These are phyloP conservation scores for Galerucella nymphaeae DNA, from an alignment of 2,888 invertebrate genomes.

Conservation along the genomic window DNA sequence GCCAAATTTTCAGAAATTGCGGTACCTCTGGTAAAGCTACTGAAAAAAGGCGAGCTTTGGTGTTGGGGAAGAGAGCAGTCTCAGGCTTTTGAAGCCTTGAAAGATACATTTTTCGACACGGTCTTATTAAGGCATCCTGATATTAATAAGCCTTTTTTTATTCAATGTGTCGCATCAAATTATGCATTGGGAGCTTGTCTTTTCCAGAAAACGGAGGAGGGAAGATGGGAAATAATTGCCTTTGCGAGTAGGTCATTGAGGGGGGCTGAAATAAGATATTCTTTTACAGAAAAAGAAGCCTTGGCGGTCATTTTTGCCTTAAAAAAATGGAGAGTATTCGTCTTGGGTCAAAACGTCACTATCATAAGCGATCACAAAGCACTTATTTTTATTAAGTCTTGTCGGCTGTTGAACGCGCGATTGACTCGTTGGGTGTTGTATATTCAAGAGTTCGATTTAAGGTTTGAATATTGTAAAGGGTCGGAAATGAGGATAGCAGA, in stretches of 20 bases:
- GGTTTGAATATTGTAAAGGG: conserved; percentile 22
- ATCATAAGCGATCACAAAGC: conserved; percentile 29
- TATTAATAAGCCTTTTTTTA: conserved; percentile 5
- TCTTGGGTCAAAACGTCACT: conserved; percentile 17
- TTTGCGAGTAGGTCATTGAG: conserved; percentile 19
- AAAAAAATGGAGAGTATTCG: conserved; percentile 26
- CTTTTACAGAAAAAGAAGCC: neutral
- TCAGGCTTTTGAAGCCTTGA: too few relatives aligned
- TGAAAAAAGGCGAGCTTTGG: too few relatives aligned
- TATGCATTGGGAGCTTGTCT: conserved; percentile 29
- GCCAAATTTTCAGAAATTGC: too few relatives aligned
- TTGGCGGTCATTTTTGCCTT: conserved; percentile 2
- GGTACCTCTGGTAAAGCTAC: too few relatives aligned
- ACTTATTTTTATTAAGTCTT: conserved; percentile 24
- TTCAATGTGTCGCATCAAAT: conserved; percentile 23
- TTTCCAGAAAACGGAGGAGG: conserved; percentile 17
- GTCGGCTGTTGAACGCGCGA: conserved; percentile 13
- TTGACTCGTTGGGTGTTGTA: conserved; percentile 24
- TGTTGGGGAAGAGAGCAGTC: too few relatives aligned
- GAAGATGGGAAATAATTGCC: conserved; percentile 13
- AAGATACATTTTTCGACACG: too few relatives aligned
- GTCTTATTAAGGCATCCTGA: too few relatives aligned
- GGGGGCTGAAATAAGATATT: too few relatives aligned
- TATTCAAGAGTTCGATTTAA: conserved; percentile 25
- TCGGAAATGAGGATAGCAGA: conserved; percentile 28